Evolutionary conservation across 2,797 vertebrate genomes (phyloP), one percentile per base, ranked within the genome.

Genomic region (Rhabdomys pumilio): DNA sequence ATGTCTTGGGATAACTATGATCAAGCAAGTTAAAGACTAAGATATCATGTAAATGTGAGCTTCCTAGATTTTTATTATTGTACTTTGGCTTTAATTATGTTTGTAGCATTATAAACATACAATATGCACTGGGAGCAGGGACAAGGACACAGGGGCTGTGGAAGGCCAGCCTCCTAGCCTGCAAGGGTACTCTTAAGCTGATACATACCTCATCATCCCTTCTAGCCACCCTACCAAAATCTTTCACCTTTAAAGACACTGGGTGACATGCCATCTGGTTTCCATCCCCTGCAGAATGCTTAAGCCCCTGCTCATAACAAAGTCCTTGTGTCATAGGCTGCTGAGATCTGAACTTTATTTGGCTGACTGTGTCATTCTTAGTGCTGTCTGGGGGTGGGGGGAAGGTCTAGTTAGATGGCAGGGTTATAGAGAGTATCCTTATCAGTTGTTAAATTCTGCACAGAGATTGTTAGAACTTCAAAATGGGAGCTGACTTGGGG

Each of bases 371-470:
- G 90, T 94, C 94, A 93, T 95, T 96, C 97, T 94, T 65, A 92
- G 0, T 41, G 91, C 97, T 98, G 97, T 98, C 96, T 86, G 91
- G 96, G 91, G 94, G 96, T 90, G 96, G 91, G 94, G 96, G 97
- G 95, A 96, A 13, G 19, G 55, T 96, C 95, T 92, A 92, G 93
- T 96, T 96, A 96, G 85, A 96, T 82, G 91, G 50, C 90, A 90
- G 19, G 44, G 77, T 1, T 12, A 0, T 80, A 97, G 92, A 95
- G 75, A 97, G 95, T 63, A 97, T 97, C 95, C 80, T 92, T 98
- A 97, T 98, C 97, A 97, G 95, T 96, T 98, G 97, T 92, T 97
- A 97, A 96, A 98, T 98, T 98, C 98, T 98, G 90, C 90, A 97
- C 0, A 0, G 84, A 31, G 22, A 98, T 57, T 2, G 67, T 98